phyloP scores from a whole-genome alignment of 1,140 invertebrate genomes.

The Drosophila pseudoobscura region DNA sequence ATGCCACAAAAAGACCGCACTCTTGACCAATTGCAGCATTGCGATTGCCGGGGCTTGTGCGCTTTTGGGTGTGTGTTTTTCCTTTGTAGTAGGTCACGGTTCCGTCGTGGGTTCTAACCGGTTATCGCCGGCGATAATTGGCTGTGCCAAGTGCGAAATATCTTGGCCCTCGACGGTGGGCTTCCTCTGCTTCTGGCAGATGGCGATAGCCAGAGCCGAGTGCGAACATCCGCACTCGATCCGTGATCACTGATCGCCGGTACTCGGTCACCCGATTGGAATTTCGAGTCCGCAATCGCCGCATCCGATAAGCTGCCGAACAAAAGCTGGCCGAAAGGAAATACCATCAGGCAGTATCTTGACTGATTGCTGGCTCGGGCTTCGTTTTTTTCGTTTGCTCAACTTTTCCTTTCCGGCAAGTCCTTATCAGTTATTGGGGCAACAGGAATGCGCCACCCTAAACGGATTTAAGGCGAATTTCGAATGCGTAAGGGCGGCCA shows the following conservation, averaged over 20 bases:
- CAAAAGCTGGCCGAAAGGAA: constrained; percentile 14
- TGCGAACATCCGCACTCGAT: constrained; percentile 47
- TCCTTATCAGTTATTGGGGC: constrained; percentile 16
- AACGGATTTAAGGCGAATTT: not conserved
- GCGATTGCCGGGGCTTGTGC: constrained; percentile 29
- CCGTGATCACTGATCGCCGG: constrained; percentile 37
- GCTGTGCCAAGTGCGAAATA: constrained; percentile 43
- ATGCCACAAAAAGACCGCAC: constrained; percentile 57
- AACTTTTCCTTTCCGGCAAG: constrained; percentile 17
- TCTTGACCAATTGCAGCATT: constrained; percentile 68
- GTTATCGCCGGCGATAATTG: constrained; percentile 34
- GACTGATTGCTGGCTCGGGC: constrained; percentile 47
- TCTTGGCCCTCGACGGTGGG: not conserved
- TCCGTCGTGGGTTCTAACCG: constrained; percentile 24
- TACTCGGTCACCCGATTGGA: constrained; percentile 3
- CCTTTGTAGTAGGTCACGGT: constrained; percentile 74
- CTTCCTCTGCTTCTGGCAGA: too few relatives aligned
- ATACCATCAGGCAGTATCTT: constrained; percentile 25
- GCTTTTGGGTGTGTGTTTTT: not conserved
- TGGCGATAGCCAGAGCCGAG: constrained; percentile 32
- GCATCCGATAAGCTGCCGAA: constrained; percentile 17
- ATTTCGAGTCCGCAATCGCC: constrained; percentile 1
- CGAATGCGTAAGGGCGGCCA: constrained; percentile 23
- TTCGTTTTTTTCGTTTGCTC: not conserved
- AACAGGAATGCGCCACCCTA: constrained; percentile 4